These are phyloP conservation scores for Grallaria varia DNA, from an alignment of 2,113 vertebrate species.

Conservation along the genomic window DNA sequence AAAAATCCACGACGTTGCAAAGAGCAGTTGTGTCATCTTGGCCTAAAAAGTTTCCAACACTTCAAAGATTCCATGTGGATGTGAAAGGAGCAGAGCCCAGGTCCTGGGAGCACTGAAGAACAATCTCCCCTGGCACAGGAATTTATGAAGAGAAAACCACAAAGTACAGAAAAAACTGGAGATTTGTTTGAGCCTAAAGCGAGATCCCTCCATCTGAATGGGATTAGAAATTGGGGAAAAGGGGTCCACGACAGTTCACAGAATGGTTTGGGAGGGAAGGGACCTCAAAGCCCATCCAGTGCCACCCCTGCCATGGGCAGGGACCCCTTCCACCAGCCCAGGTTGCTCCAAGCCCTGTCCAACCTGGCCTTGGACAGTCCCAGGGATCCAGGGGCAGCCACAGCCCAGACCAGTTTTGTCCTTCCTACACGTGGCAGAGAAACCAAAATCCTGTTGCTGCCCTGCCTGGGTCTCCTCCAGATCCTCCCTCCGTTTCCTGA, in stretches of 20 bases:
- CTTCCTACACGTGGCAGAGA: accelerated
- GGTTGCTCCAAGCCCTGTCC: not conserved
- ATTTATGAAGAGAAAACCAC: not conserved
- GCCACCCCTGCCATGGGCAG: not conserved
- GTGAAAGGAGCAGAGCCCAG: not conserved
- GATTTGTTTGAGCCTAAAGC: not conserved
- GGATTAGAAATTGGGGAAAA: not conserved
- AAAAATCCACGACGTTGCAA: not conserved
- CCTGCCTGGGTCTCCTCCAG: not conserved
- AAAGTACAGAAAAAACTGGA: not conserved
- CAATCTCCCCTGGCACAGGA: not conserved
- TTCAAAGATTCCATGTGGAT: accelerated
- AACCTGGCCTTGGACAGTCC: accelerated
- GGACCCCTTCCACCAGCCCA: not conserved
- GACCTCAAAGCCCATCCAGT: not conserved
- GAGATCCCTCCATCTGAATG: too few species aligned
- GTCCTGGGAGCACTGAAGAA: accelerated
- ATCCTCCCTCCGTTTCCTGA: not conserved
- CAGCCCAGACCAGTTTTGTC: not conserved
- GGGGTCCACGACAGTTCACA: not conserved
- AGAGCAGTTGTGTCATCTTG: accelerated
- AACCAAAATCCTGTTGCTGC: accelerated
- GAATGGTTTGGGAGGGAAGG: not conserved
- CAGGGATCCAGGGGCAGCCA: not conserved
- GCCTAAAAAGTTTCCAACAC: not conserved